Percentiles rank a stretch among this genome's conserved stretches.
These are phyloP conservation scores for Pseudorasbora parva DNA, from an alignment of 2,113 vertebrate species.

Conservation along the genomic window DNA sequence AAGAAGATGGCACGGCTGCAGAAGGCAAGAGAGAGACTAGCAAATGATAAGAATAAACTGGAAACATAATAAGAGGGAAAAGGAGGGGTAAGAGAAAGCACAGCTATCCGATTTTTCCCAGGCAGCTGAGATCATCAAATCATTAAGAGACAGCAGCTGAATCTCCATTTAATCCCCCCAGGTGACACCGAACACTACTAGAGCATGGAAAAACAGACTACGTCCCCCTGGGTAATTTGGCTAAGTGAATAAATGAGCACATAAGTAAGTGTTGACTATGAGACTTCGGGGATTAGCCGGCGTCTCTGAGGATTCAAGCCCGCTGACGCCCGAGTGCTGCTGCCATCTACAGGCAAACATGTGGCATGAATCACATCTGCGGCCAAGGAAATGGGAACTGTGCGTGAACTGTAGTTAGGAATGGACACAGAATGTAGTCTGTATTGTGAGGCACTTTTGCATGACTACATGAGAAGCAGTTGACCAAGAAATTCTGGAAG, in stretches of 20 bases:
- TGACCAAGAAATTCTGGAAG: background rate
- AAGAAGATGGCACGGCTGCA: background rate
- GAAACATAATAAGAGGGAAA: constrained; percentile 39
- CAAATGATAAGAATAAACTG: constrained; percentile 42
- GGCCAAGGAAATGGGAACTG: background rate
- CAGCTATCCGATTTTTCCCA: constrained; percentile 35
- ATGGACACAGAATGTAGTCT: background rate
- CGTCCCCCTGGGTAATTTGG: constrained; percentile 59
- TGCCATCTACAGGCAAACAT: constrained; percentile 64
- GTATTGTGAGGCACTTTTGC: background rate
- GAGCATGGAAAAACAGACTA: constrained; percentile 48
- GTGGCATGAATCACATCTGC: constrained; percentile 3
- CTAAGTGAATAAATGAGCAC: constrained; percentile 66
- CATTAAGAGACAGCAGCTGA: constrained; percentile 59
- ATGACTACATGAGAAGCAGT: background rate
- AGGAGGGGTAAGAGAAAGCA: constrained; percentile 25
- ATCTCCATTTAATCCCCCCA: constrained; percentile 56
- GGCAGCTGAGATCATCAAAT: constrained; percentile 59
- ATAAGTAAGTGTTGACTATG: constrained; percentile 59
- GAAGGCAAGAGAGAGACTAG: constrained; percentile 34
- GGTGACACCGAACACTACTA: constrained; percentile 56
- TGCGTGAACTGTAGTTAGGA: background rate
- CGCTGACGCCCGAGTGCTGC: constrained; percentile 49
- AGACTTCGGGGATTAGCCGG: constrained; percentile 54
- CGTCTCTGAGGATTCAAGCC: constrained; percentile 22